Base-by-base conservation (phyloP, 2,888 invertebrate genomes). In the Cinara cedri region DNA sequence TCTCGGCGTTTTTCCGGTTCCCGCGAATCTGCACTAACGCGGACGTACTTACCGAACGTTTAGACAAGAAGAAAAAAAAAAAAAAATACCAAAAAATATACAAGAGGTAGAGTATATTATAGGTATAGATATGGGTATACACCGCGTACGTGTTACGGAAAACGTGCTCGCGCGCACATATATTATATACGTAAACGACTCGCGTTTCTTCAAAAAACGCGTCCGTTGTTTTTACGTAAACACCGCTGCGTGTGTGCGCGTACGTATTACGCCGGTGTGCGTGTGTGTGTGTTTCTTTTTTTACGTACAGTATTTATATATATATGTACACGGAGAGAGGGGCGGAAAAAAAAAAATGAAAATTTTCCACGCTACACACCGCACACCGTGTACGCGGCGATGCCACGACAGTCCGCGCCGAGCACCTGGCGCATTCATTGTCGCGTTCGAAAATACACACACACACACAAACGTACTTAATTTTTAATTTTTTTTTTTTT, bases 391-490 rank as follows among this genome's bases (percentile, higher is more conserved):
- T 6, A 6, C 34, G 34, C 34, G 34, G 6, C 34, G 34, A 34
- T 34, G 19, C 55, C 55, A 34, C 6, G 66, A 68, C 66, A 62
- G 78, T 78, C 60, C 60, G 16, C 78, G 68, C 49, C 21, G 68
- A 78, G 78, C 78, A 78, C 78, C 78, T 78, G 78, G 78, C 78
- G 78, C 78, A 51, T 68, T 68, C 76, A 70, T 78, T 78, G 78
- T 78, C 70, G 54, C 74, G 72, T 51, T 62, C 34, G 10, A 19
- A 49, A 49, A 72, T 16, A 74, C 54, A 54, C 72, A 16, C 21
- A 51, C 63, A 54, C 42, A 54, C 42, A 63, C 74, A 54, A 9
- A 14, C 34, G n/a, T n/a, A n/a, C n/a, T n/a, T n/a, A n/a, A 24
- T 34, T 34, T 34, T 34, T 34, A n/a, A n/a, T 78, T 76, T 78